Conservation (phyloP, 2,888 invertebrate genomes). For the Mimas tiliae region DNA sequence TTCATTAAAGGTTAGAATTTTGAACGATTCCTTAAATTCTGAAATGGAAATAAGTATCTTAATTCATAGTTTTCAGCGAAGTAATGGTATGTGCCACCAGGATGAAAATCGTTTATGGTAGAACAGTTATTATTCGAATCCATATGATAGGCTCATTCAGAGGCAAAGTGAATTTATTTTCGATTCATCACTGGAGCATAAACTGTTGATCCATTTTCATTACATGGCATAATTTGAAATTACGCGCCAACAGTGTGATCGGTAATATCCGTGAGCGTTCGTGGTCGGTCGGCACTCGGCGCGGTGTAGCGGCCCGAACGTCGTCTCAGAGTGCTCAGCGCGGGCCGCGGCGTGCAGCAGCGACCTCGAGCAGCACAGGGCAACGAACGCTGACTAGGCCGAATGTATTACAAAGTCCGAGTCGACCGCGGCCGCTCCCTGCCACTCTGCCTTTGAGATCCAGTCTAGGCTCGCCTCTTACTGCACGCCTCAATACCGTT, state of each 20-base stretch:
- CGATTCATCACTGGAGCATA: neutral
- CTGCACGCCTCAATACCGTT: too few species aligned
- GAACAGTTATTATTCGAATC: neutral
- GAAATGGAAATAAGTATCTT: too few species aligned
- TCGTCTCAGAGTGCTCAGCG: slow-evolving; percentile 1
- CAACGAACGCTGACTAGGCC: slow-evolving; percentile 84
- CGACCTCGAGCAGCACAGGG: slow-evolving; percentile 75
- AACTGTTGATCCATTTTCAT: slow-evolving; percentile 1
- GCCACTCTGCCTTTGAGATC: slow-evolving; percentile 79
- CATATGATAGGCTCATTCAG: neutral
- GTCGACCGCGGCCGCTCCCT: slow-evolving; percentile 77
- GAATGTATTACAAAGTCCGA: slow-evolving; percentile 84
- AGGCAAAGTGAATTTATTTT: neutral
- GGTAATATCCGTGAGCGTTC: slow-evolving; percentile 67
- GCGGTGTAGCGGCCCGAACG: slow-evolving; percentile 27
- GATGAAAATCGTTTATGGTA: neutral
- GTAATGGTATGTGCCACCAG: too few species aligned
- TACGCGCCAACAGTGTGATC: slow-evolving; percentile 54
- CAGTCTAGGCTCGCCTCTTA: slow-evolving; percentile 80
- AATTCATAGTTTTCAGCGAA: too few species aligned
- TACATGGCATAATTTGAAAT: slow-evolving; percentile 42
- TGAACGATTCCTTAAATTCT: too few species aligned
- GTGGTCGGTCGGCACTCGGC: slow-evolving; percentile 48
- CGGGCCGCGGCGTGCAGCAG: slow-evolving; percentile 41
- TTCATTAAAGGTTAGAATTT: too few species aligned